A percentile compares a stretch with the other conserved stretches of the same genome.
Evolutionary conservation across 37 sponge, comb jelly and placozoan species (phyloP).

Genomic region (Bolinopsis microptera): DNA sequence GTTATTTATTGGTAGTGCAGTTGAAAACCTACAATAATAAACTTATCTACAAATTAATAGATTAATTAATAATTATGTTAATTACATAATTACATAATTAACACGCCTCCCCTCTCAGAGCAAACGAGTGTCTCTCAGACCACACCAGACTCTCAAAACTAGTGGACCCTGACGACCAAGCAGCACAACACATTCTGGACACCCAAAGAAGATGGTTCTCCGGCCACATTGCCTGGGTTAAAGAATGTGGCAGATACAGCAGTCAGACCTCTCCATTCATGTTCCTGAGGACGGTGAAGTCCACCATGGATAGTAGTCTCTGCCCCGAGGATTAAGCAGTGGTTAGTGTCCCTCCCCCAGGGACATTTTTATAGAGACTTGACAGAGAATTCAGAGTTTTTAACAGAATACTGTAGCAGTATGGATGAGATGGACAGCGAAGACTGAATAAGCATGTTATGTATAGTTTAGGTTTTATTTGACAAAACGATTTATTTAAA

Average conservation of each 20-base stretch:
- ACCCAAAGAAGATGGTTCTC: constrained; percentile 59
- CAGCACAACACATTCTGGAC: constrained; percentile 35
- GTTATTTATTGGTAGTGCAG: too few species aligned
- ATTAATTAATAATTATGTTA: too few species aligned
- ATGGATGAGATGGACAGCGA: too few species aligned
- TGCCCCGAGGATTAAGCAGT: not conserved
- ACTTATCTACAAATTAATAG: too few species aligned
- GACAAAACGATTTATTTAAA: not conserved
- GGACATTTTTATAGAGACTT: not conserved
- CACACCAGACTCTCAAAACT: not conserved
- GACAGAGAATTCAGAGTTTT: not conserved
- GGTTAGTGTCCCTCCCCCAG: not conserved
- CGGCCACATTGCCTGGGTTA: constrained; percentile 58
- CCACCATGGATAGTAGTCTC: constrained; percentile 48
- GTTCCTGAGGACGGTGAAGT: constrained; percentile 1
- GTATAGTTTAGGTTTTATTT: not conserved
- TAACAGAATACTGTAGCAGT: not conserved
- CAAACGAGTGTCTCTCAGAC: not conserved
- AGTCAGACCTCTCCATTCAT: constrained; percentile 24
- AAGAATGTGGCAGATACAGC: constrained; percentile 49
- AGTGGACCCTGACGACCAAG: not conserved
- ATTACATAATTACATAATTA: too few species aligned
- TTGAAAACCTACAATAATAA: too few species aligned
- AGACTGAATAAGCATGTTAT: not conserved
- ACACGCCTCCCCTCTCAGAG: constrained; percentile 12